Base-by-base conservation (phyloP, 2,888 invertebrate species). In the Clivina fossor region DNA sequence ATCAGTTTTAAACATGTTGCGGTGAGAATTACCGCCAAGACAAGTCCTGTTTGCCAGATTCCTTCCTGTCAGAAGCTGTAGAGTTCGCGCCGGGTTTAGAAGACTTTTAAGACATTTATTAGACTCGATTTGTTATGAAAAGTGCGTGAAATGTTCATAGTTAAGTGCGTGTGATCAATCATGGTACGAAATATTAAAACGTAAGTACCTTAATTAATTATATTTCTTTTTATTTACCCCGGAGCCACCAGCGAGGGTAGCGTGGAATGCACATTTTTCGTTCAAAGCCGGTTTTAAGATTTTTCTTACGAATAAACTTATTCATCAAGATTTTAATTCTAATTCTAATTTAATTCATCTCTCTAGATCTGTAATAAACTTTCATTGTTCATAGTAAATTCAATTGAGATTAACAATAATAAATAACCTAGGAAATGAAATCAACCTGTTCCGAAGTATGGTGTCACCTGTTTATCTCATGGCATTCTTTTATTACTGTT, bases 71-170 rank as follows among this genome's bases (percentile, higher is more conserved):
- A 53, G 53, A 50, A 30, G 41, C 33, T 50, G 50, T 30, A 53
- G 53, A 37, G 28, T 28, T 44, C 41, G 33, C 22, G 41, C 32
- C 41, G 33, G 41, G 35, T 26, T n/a, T n/a, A n/a, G 26, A 35
- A 44, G 53, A 40, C 44, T 37, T 35, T 53, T 43, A 19, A 37
- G 24, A 24, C n/a, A n/a, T n/a, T n/a, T 22, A 53, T 51, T 51
- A 51, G 20, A 28, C 13, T 41, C 43, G 51, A 5, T n/a, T 43
- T 22, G 43, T 32, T 40, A 22, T 51, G 33, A 28, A 33, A 33
- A 44, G 44, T 53, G 53, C 37, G 53, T 53, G 53, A 43, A 53
- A 53, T 53, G 53, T 44, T 37, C 44, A 37, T 28, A 53, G 44
- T 37, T 35, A 44, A 53, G 53, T 53, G 53, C 37, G 43, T 35